These are phyloP conservation scores for Trichogramma evanescens DNA, from an alignment of 2,888 invertebrate genomes.

Conservation along the genomic window DNA sequence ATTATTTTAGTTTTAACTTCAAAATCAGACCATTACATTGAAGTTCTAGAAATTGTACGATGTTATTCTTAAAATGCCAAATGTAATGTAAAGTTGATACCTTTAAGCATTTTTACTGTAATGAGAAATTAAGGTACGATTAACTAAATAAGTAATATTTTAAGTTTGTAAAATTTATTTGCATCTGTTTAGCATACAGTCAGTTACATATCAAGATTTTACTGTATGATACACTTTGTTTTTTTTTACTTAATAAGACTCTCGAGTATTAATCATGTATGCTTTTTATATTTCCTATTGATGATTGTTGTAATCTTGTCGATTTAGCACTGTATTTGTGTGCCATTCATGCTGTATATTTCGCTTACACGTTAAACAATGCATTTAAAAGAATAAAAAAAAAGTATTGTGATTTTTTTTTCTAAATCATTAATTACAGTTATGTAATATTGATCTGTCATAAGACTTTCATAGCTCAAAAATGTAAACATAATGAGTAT, in stretches of 20 bases:
- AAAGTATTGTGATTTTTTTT: slow-evolving; percentile 6
- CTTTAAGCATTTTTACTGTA: too few relatives aligned
- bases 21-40: too few relatives aligned
- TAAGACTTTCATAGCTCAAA: too few relatives aligned
- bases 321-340: slow-evolving; percentile 15
- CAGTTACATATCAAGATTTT: slow-evolving; percentile 1
- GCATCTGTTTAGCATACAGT: background rate
- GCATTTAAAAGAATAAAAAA: slow-evolving; percentile 15
- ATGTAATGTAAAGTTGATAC: too few relatives aligned
- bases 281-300: background rate
- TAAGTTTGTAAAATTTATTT: slow-evolving; percentile 6
- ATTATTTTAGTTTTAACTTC: too few relatives aligned
- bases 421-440: slow-evolving; percentile 1
- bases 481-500: too few relatives aligned
- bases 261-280: too few relatives aligned
- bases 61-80: too few relatives aligned
- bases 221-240: background rate
- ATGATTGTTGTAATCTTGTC: background rate
- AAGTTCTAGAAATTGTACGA: too few relatives aligned
- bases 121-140: too few relatives aligned
- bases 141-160: too few relatives aligned
- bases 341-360: slow-evolving; percentile 18
- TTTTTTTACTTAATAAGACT: background rate
- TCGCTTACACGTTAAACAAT: slow-evolving; percentile 12
- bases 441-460: too few relatives aligned